phyloP scores from a whole-genome alignment of 2,888 invertebrate species.

The Lithophane ornitopus region DNA sequence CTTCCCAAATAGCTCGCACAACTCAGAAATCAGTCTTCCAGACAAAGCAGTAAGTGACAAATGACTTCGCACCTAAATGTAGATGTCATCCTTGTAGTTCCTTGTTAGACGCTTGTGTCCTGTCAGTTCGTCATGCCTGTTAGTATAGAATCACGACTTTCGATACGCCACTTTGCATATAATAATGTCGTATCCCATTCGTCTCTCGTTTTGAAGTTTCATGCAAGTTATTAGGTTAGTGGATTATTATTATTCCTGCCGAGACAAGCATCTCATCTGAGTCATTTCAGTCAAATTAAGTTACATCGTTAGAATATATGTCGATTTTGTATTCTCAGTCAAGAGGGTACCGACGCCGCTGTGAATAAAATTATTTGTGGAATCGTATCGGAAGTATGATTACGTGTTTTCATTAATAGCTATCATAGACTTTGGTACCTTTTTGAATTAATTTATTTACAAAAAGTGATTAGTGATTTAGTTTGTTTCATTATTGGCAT shows the following conservation, averaged over 20 bases:
- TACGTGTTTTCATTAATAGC: slow-evolving; percentile 46
- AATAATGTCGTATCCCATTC: slow-evolving; percentile 52
- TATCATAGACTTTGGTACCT: slow-evolving; percentile 53
- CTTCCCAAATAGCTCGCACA: slow-evolving; percentile 78
- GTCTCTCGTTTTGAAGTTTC: slow-evolving; percentile 54
- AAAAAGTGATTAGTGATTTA: slow-evolving; percentile 19
- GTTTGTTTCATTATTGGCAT: slow-evolving; percentile 24
- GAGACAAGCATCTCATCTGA: slow-evolving; percentile 36
- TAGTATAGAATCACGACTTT: slow-evolving; percentile 69
- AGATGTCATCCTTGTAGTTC: slow-evolving; percentile 60
- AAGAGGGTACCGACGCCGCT: background rate
- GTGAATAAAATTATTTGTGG: slow-evolving; percentile 14
- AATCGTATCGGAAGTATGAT: slow-evolving; percentile 58
- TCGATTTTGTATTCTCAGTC: slow-evolving; percentile 25
- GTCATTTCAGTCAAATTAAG: slow-evolving; percentile 48
- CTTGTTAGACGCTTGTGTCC: slow-evolving; percentile 69
- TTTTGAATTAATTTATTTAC: slow-evolving; percentile 47
- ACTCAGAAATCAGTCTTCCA: slow-evolving; percentile 76
- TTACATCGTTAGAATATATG: slow-evolving; percentile 20
- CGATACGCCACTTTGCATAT: slow-evolving; percentile 67
- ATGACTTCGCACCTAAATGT: slow-evolving; percentile 55
- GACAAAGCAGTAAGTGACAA: slow-evolving; percentile 83
- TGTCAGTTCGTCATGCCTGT: slow-evolving; percentile 67
- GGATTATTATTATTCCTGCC: slow-evolving; percentile 34
- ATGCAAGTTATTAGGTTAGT: slow-evolving; percentile 55